Conservation (phyloP, 23 tunicate genomes). For the Clavelina lepadiformis region DNA sequence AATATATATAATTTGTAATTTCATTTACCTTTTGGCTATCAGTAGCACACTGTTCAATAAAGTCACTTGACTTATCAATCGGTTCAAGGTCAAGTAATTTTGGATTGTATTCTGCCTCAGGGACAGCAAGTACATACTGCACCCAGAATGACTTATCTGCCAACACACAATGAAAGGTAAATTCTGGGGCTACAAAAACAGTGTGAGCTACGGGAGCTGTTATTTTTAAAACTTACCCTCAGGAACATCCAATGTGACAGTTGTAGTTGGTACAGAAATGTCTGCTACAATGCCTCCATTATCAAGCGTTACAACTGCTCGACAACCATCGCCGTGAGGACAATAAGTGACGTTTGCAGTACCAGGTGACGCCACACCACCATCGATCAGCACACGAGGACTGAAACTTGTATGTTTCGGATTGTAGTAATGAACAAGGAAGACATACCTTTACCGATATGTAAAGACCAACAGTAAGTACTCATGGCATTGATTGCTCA, state of each 20-base stretch:
- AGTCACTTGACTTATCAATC: constrained; percentile 61
- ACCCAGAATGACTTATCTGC: constrained; percentile 67
- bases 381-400: constrained; percentile 46
- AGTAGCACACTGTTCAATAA: constrained; percentile 31
- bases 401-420: constrained; percentile 54
- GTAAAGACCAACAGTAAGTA: background rate
- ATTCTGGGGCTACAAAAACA: too few relatives aligned
- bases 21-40: constrained; percentile 4
- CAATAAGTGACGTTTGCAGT: constrained; percentile 54
- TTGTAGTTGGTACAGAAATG: constrained; percentile 56
- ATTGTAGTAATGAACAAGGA: constrained; percentile 72
- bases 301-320: constrained; percentile 56
- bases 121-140: constrained; percentile 68
- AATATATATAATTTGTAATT: background rate
- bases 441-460: constrained; percentile 50
- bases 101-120: constrained; percentile 62
- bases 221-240: constrained; percentile 30
- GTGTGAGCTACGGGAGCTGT: too few relatives aligned
- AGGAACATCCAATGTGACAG: constrained; percentile 57
- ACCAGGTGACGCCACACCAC: constrained; percentile 44
- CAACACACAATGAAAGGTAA: too few relatives aligned
- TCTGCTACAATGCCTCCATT: constrained; percentile 47
- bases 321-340: constrained; percentile 73
- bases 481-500: background rate
- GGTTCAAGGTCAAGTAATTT: constrained; percentile 37